Conservation (phyloP, 2,113 vertebrate genomes). For the Gopherus evgoodei region DNA sequence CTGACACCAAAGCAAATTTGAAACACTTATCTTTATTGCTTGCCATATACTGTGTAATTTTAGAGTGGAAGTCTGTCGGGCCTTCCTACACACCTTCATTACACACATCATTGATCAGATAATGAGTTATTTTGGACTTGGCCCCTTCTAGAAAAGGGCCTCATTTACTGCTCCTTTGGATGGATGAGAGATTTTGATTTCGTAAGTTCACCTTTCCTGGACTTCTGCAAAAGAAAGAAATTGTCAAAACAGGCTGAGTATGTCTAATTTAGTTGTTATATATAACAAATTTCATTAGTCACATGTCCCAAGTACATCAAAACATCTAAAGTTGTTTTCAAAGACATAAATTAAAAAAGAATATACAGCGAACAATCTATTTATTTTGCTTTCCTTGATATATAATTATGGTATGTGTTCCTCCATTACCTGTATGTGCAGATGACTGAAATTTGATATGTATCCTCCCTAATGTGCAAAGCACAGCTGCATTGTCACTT, state of each 20-base stretch:
- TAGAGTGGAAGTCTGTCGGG: not conserved
- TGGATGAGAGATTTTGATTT: slow-evolving; percentile 54
- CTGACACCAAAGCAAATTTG: not conserved
- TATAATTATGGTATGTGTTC: not conserved
- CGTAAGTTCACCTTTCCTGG: slow-evolving; percentile 52
- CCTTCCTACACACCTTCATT: not conserved
- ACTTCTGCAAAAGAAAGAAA: slow-evolving; percentile 71
- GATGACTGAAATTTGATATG: not conserved
- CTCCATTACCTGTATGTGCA: not conserved
- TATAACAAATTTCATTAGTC: not conserved
- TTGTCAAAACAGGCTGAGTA: slow-evolving; percentile 9
- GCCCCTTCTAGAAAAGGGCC: slow-evolving; percentile 22
- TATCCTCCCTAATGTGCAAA: not conserved
- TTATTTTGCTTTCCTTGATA: not conserved
- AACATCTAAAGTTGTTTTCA: not conserved
- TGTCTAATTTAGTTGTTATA: not conserved
- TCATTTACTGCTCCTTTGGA: slow-evolving; percentile 42
- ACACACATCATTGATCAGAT: not conserved
- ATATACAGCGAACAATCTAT: too few species aligned
- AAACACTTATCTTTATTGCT: not conserved
- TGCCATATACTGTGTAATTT: not conserved
- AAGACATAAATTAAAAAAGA: not conserved
- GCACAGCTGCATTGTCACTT: not conserved
- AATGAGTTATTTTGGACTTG: not conserved
- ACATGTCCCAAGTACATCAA: not conserved